These are phyloP conservation scores for Gymnorhina tibicen DNA, from an alignment of 2,113 vertebrate genomes.

Conservation along the genomic window DNA sequence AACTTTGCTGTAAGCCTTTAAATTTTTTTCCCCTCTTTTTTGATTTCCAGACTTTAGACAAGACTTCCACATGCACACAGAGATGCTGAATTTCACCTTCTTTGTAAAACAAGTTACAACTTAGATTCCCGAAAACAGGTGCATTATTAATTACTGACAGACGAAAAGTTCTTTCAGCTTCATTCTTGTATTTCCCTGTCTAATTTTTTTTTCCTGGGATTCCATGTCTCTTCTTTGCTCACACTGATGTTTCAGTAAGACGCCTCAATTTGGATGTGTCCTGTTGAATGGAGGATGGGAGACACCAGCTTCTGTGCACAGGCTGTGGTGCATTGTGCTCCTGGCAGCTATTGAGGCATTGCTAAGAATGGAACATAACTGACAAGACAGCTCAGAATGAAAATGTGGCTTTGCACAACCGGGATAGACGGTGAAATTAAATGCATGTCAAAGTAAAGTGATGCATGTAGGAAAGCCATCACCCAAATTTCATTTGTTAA, in stretches of 20 bases:
- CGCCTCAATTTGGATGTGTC: neutral
- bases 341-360: neutral
- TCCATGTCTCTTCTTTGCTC: neutral
- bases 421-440: neutral
- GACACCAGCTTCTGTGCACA: neutral
- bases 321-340: neutral
- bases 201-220: neutral
- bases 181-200: neutral
- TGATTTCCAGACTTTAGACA: neutral
- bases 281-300: neutral
- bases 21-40: neutral
- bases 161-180: neutral
- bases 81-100: neutral
- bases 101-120: neutral
- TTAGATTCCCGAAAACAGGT: neutral
- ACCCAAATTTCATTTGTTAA: neutral
- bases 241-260: neutral
- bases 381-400: neutral
- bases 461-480: neutral
- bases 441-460: neutral
- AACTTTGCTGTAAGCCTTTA: neutral
- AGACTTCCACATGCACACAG: neutral
- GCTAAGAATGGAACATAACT: neutral
- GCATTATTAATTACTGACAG: neutral
- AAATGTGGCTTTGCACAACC: neutral